Base-by-base conservation (phyloP, 1,140 invertebrate genomes). In the Musca domestica region DNA sequence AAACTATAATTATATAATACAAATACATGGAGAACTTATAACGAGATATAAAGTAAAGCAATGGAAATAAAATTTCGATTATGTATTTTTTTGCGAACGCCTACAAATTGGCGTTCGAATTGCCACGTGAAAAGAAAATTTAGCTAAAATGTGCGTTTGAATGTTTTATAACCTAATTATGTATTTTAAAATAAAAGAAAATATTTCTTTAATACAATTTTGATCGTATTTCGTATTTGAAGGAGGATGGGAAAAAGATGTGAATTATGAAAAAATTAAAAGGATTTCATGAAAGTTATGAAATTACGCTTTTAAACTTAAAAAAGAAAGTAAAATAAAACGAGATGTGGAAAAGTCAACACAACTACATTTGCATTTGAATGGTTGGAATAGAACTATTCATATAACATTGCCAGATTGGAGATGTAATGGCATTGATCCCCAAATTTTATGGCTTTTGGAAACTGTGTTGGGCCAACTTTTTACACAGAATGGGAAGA, bases 241-340 rank as follows among this genome's bases (percentile, higher is more conserved):
- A 7, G 3, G 23, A 56, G 17, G 52, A 56, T 56, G 23, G 34
- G 7, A 52, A 19, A 20, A 20, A 20, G 6, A 54, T 22, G 23
- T 54, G 23, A 54, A n/a, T n/a, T 25, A 54, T 23, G 22, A 12
- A 9, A 54, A 54, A 20, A 22, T 25, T 23, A 22, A 54, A 22
- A n/a, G n/a, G n/a, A n/a, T n/a, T n/a, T n/a, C n/a, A n/a, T n/a
- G n/a, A n/a, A 12, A 25, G 7, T 27, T 5, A 27, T 56, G 15
- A 56, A n/a, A n/a, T n/a, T n/a, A n/a, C n/a, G n/a, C n/a, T n/a
- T 27, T 30, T 56, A 56, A 27, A 56, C 19, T 49, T 49, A 49
- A 49, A 49, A 49, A 49, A 19, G n/a, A 7, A 20, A 49, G n/a
- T 49, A 19, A 48, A 15, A 49, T 6, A 10, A 49, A 49, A 49